Evolutionary conservation across 2,888 invertebrate species (phyloP).

Genomic region (Epicampocera succincta): DNA sequence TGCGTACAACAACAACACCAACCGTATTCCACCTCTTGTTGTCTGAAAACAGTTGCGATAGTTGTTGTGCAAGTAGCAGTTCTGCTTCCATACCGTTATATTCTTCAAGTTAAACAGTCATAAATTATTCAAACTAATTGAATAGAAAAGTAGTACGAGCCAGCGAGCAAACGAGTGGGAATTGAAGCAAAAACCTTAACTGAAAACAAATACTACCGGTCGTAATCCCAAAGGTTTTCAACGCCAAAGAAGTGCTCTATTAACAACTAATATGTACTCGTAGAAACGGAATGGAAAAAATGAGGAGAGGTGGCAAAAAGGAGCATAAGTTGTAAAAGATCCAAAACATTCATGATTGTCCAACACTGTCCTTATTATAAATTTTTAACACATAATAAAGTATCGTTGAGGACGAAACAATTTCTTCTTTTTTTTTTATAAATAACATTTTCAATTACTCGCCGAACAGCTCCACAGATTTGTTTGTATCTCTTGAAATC

Average conservation of each 20-base stretch:
- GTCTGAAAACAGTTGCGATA: background rate
- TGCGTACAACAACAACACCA: conserved; percentile 3
- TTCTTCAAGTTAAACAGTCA: conserved; percentile 56
- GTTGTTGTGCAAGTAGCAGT: conserved; percentile 7
- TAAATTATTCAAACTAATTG: conserved; percentile 67
- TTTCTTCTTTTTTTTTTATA: too few species aligned
- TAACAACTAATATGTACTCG: background rate
- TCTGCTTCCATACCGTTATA: background rate
- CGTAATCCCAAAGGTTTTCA: background rate
- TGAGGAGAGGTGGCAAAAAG: background rate
- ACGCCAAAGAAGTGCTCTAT: background rate
- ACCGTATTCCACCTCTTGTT: background rate
- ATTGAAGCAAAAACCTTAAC: background rate
- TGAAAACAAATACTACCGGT: background rate
- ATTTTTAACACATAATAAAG: too few species aligned
- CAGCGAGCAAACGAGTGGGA: background rate
- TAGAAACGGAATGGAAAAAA: conserved; percentile 2
- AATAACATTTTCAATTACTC: too few species aligned
- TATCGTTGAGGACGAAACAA: too few species aligned
- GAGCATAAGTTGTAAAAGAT: too few species aligned
- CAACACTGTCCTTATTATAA: too few species aligned
- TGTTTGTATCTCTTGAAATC: too few species aligned
- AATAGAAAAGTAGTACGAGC: conserved; percentile 31
- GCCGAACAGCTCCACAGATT: too few species aligned
- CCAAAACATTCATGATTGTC: too few species aligned